phyloP scores from a whole-genome alignment of 1,140 invertebrate species.

The Mycetomoellerius zeteki region DNA sequence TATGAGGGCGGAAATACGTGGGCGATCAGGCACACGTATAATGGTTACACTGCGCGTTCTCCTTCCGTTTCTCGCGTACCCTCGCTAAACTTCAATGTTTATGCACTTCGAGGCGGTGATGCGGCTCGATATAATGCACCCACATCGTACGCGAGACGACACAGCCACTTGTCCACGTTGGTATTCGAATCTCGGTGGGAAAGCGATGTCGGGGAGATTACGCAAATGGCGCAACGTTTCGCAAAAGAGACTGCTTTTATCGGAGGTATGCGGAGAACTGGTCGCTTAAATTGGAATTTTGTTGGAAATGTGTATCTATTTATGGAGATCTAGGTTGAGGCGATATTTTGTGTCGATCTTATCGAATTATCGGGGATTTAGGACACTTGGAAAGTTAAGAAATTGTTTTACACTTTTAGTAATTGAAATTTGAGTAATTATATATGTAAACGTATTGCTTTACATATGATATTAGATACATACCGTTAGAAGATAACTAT shows the following conservation, averaged over 20 bases:
- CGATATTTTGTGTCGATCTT: background rate
- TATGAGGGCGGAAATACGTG: slow-evolving; percentile 84
- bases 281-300: slow-evolving; percentile 32
- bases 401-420: background rate
- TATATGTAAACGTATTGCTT: background rate
- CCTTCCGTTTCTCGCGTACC: slow-evolving; percentile 54
- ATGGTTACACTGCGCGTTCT: slow-evolving; percentile 79
- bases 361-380: background rate
- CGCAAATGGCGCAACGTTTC: slow-evolving; percentile 36
- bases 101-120: slow-evolving; percentile 76
- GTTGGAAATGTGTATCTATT: background rate
- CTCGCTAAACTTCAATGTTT: slow-evolving; percentile 79
- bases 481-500: too few species aligned
- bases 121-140: slow-evolving; percentile 82
- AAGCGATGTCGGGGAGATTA: slow-evolving; percentile 53
- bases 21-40: slow-evolving; percentile 80
- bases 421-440: background rate
- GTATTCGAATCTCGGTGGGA: slow-evolving; percentile 52
- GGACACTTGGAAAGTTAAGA: background rate
- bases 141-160: slow-evolving; percentile 75
- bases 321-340: background rate
- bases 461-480: background rate
- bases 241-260: slow-evolving; percentile 53
- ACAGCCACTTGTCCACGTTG: slow-evolving; percentile 65
- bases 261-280: slow-evolving; percentile 32